Evolutionary conservation across 2,797 vertebrate genomes (phyloP), one percentile per base, ranked within the genome.

Genomic region (Scleropages formosus): DNA sequence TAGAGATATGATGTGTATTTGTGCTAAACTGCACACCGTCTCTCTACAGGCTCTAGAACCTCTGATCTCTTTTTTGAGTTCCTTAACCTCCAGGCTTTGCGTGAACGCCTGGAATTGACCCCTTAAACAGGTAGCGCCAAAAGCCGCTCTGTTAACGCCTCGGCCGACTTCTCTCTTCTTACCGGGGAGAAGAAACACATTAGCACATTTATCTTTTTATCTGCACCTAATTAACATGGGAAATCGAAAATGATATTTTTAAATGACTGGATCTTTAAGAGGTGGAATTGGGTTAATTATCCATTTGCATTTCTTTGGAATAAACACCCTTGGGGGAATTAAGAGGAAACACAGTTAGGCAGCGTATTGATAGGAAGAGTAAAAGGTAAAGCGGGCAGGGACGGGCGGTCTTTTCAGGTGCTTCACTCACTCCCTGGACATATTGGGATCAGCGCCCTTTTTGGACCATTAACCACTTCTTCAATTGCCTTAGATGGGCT

Each of bases 191-290:
- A 31, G 47, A 58, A 71, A 39, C 68, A 56, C 51, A 9, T 9
- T 60, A 20, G 27, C 20, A 56, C 58, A 58, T 39, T 44, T 46
- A 72, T 72, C 56, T 72, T 72, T 58, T 58, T 56, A 71, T 71
- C 69, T 71, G 51, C 51, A 24, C 56, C 18, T 60, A 72, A 59
- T 72, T 72, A 72, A 72, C 53, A 72, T 44, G 31, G 70, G 56
- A 60, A 60, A 72, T 44, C 51, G 70, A 72, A 72, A 72, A 72
- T 60, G 70, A 72, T 72, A 72, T 72, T 72, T 72, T 72, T 59
- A 46, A 72, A 72, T 44, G 70, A 8, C 27, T 60, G 70, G 53
- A 44, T 72, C 26, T 53, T 71, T 56, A 56, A 31, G 15, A 71
- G 68, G 68, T 71, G 68, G 24, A 71, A 71, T 71, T 16, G 53